Evolutionary conservation across 1,140 invertebrate genomes (phyloP).

Genomic region (Papilio polytes): DNA sequence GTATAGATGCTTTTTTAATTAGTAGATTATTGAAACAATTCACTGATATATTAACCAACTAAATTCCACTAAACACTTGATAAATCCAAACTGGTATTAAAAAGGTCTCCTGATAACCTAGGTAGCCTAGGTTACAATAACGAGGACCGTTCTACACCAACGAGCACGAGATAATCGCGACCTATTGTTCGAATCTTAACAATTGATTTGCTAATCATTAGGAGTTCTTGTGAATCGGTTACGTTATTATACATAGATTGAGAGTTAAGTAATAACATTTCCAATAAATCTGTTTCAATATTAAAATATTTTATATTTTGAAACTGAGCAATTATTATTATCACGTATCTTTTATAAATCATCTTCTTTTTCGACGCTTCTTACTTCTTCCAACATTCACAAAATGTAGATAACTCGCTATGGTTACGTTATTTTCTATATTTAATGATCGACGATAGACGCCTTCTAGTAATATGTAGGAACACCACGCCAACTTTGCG

Average conservation of each 20-base stretch:
- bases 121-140: slow-evolving; percentile 34
- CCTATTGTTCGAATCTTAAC: slow-evolving; percentile 53
- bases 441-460: not conserved
- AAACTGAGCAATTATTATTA: too few relatives aligned
- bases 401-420: not conserved
- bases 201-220: slow-evolving; percentile 43
- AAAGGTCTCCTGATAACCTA: not conserved
- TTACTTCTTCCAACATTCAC: too few relatives aligned
- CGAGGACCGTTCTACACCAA: slow-evolving; percentile 57
- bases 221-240: slow-evolving; percentile 10
- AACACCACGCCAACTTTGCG: not conserved
- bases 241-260: slow-evolving; percentile 20
- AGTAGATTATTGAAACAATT: not conserved
- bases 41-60: not conserved
- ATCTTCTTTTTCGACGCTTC: too few relatives aligned
- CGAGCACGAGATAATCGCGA: slow-evolving; percentile 48
- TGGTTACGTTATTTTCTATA: too few relatives aligned
- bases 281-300: not conserved
- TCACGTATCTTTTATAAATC: not conserved
- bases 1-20: not conserved
- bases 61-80: not conserved
- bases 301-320: not conserved
- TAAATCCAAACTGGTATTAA: not conserved
- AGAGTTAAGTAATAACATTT: not conserved
- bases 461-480: not conserved